Conservation (phyloP, 2,797 vertebrate genomes). For the Chrysocyon brachyurus region DNA sequence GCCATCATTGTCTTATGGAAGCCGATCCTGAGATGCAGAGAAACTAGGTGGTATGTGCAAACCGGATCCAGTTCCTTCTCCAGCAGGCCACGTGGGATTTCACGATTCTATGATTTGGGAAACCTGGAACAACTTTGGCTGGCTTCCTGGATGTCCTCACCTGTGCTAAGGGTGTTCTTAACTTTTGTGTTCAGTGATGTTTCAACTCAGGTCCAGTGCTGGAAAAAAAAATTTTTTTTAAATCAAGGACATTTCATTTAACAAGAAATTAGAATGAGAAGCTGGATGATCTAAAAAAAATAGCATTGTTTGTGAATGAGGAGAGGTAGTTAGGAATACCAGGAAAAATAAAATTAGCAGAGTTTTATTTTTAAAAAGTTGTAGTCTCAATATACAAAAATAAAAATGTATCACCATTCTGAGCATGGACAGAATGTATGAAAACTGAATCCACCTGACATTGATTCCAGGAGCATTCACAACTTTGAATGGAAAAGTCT, state of each 20-base stretch:
- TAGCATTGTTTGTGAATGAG: not conserved
- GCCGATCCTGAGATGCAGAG: not conserved
- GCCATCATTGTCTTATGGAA: not conserved
- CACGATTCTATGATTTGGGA: not conserved
- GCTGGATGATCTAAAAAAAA: not conserved
- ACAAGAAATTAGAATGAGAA: not conserved
- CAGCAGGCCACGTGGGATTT: not conserved
- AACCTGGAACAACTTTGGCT: not conserved
- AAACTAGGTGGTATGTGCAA: not conserved
- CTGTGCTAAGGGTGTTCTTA: not conserved
- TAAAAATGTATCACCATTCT: not conserved
- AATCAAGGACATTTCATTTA: not conserved
- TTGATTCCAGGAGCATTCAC: not conserved
- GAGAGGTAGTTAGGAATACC: not conserved
- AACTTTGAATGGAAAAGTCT: not conserved
- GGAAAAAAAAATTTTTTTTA: not conserved
- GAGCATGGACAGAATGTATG: not conserved
- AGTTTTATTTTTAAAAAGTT: not conserved
- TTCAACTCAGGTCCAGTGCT: not conserved
- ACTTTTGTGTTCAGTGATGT: not conserved
- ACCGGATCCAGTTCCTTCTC: slow-evolving; percentile 13
- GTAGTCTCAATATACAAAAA: not conserved
- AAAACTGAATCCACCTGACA: not conserved
- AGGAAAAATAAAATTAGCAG: not conserved
- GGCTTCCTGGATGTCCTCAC: not conserved